Conservation (phyloP, 2,113 vertebrate species). For the Willisornis vidua region DNA sequence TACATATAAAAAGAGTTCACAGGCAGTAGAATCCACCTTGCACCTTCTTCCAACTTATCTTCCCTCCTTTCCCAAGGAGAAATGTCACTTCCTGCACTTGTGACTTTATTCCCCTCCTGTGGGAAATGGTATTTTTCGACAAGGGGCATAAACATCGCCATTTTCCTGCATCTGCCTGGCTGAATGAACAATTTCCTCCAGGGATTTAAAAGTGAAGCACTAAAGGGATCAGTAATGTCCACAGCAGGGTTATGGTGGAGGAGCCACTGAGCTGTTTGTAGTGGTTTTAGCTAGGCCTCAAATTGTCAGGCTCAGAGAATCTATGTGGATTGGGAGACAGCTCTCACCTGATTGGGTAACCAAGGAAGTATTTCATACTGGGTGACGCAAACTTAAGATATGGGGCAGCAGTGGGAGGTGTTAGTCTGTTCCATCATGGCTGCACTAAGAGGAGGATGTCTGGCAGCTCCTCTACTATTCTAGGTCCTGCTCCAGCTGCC, state of each 20-base stretch:
- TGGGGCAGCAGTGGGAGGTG: too few species aligned
- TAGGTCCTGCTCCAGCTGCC: too few species aligned
- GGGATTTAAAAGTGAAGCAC: background rate
- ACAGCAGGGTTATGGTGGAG: background rate
- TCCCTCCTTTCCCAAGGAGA: background rate
- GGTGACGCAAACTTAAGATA: too few species aligned
- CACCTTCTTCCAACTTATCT: background rate
- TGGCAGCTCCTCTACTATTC: too few species aligned
- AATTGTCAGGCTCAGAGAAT: too few species aligned
- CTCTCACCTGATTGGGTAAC: too few species aligned
- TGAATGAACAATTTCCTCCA: background rate
- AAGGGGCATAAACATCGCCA: background rate
- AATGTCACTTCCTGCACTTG: background rate
- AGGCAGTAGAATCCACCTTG: background rate
- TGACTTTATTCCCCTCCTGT: background rate
- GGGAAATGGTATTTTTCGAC: background rate
- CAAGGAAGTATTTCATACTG: too few species aligned
- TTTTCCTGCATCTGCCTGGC: fast-evolving
- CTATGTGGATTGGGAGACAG: too few species aligned
- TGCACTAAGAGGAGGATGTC: too few species aligned
- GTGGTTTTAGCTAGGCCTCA: too few species aligned
- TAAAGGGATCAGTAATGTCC: background rate
- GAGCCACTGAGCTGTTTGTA: background rate
- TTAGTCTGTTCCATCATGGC: too few species aligned
- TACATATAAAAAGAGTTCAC: background rate